Evolutionary conservation across 2,888 invertebrate species (phyloP).

Genomic region (Clanis bilineata): DNA sequence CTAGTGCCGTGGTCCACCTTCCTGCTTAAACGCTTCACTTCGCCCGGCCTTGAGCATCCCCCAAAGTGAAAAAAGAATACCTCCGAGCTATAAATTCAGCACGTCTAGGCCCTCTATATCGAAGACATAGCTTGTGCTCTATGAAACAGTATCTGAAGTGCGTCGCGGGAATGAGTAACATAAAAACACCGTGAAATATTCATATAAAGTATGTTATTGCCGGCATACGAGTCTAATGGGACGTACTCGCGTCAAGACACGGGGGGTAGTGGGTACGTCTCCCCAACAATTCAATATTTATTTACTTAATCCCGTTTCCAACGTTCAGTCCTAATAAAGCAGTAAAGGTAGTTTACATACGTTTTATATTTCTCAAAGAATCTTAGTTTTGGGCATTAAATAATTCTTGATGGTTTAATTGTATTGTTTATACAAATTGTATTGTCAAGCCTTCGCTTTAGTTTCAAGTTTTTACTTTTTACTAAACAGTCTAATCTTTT

Average conservation of each 20-base stretch:
- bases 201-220: slow-evolving; percentile 1
- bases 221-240: neutral
- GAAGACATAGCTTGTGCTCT: neutral
- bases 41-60: too few species aligned
- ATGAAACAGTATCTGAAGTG: neutral
- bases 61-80: too few species aligned
- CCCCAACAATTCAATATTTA: neutral
- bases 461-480: too few species aligned
- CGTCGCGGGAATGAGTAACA: neutral
- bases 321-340: neutral
- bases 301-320: neutral
- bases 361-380: neutral
- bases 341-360: neutral
- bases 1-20: too few species aligned
- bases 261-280: neutral
- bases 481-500: too few species aligned
- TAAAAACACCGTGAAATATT: slow-evolving; percentile 11
- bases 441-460: too few species aligned
- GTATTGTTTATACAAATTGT: too few species aligned
- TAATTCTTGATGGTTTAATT: too few species aligned
- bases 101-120: neutral
- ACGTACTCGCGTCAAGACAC: neutral
- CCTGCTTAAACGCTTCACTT: too few species aligned
- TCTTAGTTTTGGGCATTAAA: too few species aligned
- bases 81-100: too few species aligned